Evolutionary conservation across 2,113 vertebrate species (phyloP), one percentile per base, ranked within the genome.

Genomic region (Cyprinodon tularosa): DNA sequence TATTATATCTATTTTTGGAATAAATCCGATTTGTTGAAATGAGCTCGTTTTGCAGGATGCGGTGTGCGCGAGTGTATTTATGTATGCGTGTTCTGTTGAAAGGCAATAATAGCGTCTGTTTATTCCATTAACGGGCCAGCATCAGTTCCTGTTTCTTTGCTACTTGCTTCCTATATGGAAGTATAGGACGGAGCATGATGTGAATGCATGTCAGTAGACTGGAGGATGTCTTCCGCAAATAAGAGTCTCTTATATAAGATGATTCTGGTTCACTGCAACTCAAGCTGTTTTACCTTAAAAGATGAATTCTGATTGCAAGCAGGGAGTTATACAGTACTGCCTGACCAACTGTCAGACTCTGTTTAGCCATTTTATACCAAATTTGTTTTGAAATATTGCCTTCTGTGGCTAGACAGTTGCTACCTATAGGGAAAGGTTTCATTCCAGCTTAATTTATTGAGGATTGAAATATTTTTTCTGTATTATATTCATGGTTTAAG

Each of bases 1-100:
- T 86, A 89, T 93, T 86, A 89, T 93, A 92, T 93, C 90, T 93
- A 93, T 93, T 93, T 93, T 93, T 93, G 85, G 86, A 91, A 91
- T 90, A 90, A 93, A 88, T 91, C 85, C 78, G 81, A 62, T 67
- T 82, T 89, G 71, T 22, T 83, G 84, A 71, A 86, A 83, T 80
- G 78, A 53, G 9, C 76, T 86, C 83, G 81, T 86, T 88, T 88
- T 78, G 84, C 90, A 84, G 89, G 84, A 84, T 78, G 82, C 78
- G 67, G 66, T 15, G 74, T 86, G 81, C 81, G 81, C 88, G 66
- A 71, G 39, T 59, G 77, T 84, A 62, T 87, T 82, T 83, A 76
- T 78, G 77, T 85, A 84, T 80, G 68, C n/a, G 68, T 64, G 84
- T 90, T 84, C 74, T 79, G 85, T 91, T 88, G 76, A 90, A 91